These are phyloP conservation scores for Phrynocephalus forsythii DNA, from an alignment of 2,797 vertebrate genomes.

Conservation along the genomic window DNA sequence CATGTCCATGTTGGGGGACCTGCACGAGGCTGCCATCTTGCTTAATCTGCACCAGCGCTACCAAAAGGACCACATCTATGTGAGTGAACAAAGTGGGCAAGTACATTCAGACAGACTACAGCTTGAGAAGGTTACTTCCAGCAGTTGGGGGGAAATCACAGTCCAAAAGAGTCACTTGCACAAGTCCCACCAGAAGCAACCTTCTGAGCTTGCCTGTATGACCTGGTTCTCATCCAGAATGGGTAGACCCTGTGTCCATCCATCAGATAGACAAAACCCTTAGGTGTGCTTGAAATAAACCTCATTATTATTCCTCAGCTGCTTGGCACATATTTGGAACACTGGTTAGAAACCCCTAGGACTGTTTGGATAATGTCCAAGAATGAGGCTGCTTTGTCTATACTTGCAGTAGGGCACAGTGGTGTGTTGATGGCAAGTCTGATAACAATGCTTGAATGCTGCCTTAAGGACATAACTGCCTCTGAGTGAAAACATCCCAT, in stretches of 20 bases:
- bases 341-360: background rate
- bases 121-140: too few relatives aligned
- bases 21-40: constrained; percentile 92
- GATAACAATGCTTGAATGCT: background rate
- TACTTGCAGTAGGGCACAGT: background rate
- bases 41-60: constrained; percentile 90
- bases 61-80: constrained; percentile 88
- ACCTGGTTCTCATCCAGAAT: background rate
- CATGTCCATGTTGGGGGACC: constrained; percentile 89
- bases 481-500: background rate
- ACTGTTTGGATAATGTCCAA: background rate
- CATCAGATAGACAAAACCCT: background rate
- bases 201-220: background rate
- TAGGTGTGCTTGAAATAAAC: background rate
- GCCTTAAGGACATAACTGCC: background rate
- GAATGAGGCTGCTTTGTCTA: background rate
- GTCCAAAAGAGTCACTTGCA: too few relatives aligned
- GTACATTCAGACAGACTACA: background rate
- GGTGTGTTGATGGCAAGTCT: background rate
- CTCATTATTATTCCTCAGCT: background rate
- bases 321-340: background rate
- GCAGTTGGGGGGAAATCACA: too few relatives aligned
- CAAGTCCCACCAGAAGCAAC: background rate
- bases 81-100: constrained; percentile 71
- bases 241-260: background rate